Evolutionary conservation across 2,888 invertebrate genomes (phyloP).

Genomic region (Drosophila hawaiiensis): DNA sequence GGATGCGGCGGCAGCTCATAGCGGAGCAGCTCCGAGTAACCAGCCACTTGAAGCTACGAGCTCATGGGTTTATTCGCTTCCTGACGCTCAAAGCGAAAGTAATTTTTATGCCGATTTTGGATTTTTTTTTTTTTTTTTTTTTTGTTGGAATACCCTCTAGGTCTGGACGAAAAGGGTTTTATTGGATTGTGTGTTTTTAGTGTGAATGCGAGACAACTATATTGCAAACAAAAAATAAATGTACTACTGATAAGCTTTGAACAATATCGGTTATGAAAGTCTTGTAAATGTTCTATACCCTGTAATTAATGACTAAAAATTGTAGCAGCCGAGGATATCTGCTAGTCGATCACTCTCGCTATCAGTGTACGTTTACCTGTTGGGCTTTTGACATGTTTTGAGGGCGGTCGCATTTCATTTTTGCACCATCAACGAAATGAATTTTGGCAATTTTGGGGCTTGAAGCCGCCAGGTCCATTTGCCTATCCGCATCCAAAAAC

Average conservation of each 20-base stretch:
- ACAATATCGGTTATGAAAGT: background rate
- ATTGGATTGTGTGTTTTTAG: background rate
- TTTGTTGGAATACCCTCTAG: slow-evolving; percentile 22
- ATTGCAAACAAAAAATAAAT: background rate
- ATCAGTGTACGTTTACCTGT: background rate
- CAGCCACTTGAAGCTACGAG: slow-evolving; percentile 16
- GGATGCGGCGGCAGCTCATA: slow-evolving; percentile 48
- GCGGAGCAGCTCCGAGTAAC: slow-evolving; percentile 8
- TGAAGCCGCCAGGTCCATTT: slow-evolving; percentile 6
- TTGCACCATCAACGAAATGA: slow-evolving; percentile 36
- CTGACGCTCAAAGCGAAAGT: slow-evolving; percentile 45
- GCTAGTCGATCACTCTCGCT: background rate
- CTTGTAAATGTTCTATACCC: background rate
- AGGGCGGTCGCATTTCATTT: slow-evolving; percentile 55
- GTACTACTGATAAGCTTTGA: background rate
- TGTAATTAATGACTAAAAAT: background rate
- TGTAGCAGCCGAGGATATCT: background rate
- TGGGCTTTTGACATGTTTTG: slow-evolving; percentile 18
- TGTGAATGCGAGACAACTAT: background rate
- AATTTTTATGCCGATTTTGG: slow-evolving; percentile 1
- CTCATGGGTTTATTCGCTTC: slow-evolving; percentile 41
- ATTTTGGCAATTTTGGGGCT: slow-evolving; percentile 31
- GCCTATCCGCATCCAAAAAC: slow-evolving; percentile 18
- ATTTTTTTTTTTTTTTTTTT: no score
- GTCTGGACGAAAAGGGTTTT: slow-evolving; percentile 1